Base-by-base conservation (phyloP, 2,888 invertebrate species). In the Harpalus rubripes region DNA sequence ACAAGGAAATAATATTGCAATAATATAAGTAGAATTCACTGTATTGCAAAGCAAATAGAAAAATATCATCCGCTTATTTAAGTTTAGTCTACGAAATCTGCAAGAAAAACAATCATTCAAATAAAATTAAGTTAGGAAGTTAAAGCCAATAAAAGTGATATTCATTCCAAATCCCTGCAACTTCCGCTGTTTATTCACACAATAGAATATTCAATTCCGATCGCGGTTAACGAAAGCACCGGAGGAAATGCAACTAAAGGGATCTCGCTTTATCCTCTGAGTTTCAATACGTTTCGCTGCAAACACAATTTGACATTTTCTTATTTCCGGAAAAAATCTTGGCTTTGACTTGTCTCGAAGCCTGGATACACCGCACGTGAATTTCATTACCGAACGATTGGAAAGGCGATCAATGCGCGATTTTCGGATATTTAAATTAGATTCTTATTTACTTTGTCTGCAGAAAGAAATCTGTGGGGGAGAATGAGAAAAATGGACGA, bases 221-320 rank as follows among this genome's bases (percentile, higher is more conserved):
- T 52, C 44, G 76, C 18, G 76, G 76, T 68, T 68, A 76, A 76
- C 44, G 76, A 76, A 76, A 76, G 76, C 16, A 76, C 44, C 44
- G 26, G 18, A 18, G 44, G 52, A 52, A 22, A 22, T 10, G 76
- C 44, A 76, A 22, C 52, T 52, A 76, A 41, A 76, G 56, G 56
- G 76, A 56, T 76, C 7, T 12, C n/a, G 76, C 44, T 44, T 76
- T 44, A 76, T 76, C 76, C 76, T n/a, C 44, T n/a, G 22, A 44
- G 72, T 18, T 22, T 76, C 76, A 76, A 44, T 76, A 52, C 56
- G 76, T 56, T 56, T 10, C 76, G 16, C 44, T 18, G 44, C 76
- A 76, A 76, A 76, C 44, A 76, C 76, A 76, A 76, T 76, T 76
- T 76, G 76, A 76, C 76, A 76, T 76, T 76, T 76, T 52, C 76